Evolutionary conservation across 2,113 vertebrate species (phyloP), one percentile per base, ranked within the genome.

Genomic region (Odobenus rosmarus): DNA sequence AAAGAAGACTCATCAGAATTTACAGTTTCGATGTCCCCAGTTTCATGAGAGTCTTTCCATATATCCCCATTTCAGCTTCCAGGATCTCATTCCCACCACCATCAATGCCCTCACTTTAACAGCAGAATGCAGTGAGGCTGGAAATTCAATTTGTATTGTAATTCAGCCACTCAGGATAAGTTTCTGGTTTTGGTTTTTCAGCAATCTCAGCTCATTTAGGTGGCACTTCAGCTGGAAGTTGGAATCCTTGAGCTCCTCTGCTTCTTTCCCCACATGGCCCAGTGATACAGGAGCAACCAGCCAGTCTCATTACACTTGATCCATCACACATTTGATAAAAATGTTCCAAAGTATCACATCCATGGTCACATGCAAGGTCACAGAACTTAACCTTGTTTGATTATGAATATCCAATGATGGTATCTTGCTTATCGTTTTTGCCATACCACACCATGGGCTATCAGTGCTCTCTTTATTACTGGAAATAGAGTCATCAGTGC

Each of bases 271-370:
- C 33, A 42, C 33, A 57, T 72, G 49, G 3, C 46, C 31, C 0
- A 18, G 4, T 49, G n/a, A 71, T 71, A 31, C 51, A 59, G 33
- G 8, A 21, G 13, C 3, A 76, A 59, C 18, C 10, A n/a, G 26
- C 0, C 28, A 77, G 67, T 28, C 0, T 71, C 57, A 26, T 39
- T 51, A 53, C 1, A 33, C 1, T 39, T 8, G 6, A n/a, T n/a
- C n/a, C n/a, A n/a, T n/a, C n/a, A n/a, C n/a, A n/a, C n/a, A n/a
- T 53, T 74, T 80, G 33, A 81, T 26, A 90, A 89, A 51, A 39
- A 42, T 11, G 0, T 46, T 89, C 5, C 51, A 88, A 83, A 49
- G 14, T 71, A 36, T 39, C 11, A 26, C 5, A 62, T 42, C 36
- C 26, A 24, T 23, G 16, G 24, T 18, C 36, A 42, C 7, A 26